A percentile compares a stretch with the other conserved stretches of the same genome.
Conservation (phyloP, 2,888 invertebrate genomes). For the Linnaemya tessellans region DNA sequence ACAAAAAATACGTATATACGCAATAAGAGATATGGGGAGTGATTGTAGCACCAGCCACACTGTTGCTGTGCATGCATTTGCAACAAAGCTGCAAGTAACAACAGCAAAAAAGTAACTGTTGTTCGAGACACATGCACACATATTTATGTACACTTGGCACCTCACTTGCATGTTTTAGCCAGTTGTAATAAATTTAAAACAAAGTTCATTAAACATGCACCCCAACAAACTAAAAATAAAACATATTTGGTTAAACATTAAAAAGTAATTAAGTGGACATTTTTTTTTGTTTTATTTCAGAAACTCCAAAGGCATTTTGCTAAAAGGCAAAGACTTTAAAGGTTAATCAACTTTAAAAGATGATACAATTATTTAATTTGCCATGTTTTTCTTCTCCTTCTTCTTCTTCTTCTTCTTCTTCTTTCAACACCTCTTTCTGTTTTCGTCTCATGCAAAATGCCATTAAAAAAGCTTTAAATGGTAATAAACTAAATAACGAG, state of each 20-base stretch:
- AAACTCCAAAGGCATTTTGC: neutral
- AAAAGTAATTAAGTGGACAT: constrained; percentile 42
- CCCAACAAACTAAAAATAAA: neutral
- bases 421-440: constrained; percentile 16
- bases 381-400: neutral
- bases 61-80: constrained; percentile 21
- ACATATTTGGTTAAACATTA: neutral
- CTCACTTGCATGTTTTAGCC: neutral
- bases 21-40: neutral
- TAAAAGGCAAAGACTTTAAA: constrained; percentile 25
- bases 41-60: neutral
- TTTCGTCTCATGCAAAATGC: constrained; percentile 43
- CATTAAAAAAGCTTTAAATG: constrained; percentile 55
- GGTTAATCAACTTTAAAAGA: constrained; percentile 56
- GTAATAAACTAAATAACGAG: neutral
- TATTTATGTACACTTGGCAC: neutral
- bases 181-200: neutral
- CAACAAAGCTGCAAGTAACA: constrained; percentile 46
- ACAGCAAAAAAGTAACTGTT: constrained; percentile 6
- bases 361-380: constrained; percentile 48
- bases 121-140: neutral
- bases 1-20: neutral
- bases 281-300: neutral
- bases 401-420: neutral
- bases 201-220: constrained; percentile 23